These are phyloP conservation scores for Callitettix versicolor DNA, from an alignment of 1,140 invertebrate genomes.

Conservation along the genomic window DNA sequence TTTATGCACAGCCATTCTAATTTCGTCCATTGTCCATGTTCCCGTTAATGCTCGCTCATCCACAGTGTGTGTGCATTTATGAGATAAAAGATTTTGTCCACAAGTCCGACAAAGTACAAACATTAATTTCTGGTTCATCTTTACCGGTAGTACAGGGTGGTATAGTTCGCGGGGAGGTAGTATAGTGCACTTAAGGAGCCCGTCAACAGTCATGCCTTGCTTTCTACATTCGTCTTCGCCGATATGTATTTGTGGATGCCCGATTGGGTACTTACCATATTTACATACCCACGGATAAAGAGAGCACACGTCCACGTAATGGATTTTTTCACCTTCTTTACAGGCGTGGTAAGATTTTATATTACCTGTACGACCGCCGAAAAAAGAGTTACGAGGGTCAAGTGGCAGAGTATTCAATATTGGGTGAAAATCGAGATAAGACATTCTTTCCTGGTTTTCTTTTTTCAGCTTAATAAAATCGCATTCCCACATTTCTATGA, in stretches of 20 bases:
- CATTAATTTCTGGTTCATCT: conserved; percentile 26
- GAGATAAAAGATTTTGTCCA: conserved; percentile 8
- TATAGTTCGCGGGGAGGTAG: conserved; percentile 28
- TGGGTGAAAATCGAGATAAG: not conserved
- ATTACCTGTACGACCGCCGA: not conserved
- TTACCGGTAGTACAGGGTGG: conserved; percentile 27
- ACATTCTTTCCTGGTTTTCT: not conserved
- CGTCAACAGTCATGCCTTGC: conserved; percentile 14
- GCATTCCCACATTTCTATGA: conserved; percentile 5
- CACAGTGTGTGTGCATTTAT: conserved; percentile 25
- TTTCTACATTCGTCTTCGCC: conserved; percentile 12
- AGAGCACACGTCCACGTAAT: conserved; percentile 17
- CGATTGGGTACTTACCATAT: conserved; percentile 29
- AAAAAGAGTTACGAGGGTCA: not conserved
- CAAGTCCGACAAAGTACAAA: conserved; percentile 28
- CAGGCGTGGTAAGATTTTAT: not conserved
- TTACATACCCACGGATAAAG: conserved; percentile 30
- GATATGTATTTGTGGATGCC: conserved; percentile 30
- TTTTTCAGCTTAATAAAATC: not conserved
- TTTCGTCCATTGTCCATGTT: conserved; percentile 32
- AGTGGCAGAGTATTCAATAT: not conserved
- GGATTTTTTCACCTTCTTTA: not conserved
- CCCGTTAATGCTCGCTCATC: conserved; percentile 29
- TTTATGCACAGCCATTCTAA: conserved; percentile 28
- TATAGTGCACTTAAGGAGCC: conserved; percentile 25